Evolutionary conservation across 2,888 invertebrate genomes (phyloP), one percentile per base, ranked within the genome.

Genomic region (Xylophagus ater): DNA sequence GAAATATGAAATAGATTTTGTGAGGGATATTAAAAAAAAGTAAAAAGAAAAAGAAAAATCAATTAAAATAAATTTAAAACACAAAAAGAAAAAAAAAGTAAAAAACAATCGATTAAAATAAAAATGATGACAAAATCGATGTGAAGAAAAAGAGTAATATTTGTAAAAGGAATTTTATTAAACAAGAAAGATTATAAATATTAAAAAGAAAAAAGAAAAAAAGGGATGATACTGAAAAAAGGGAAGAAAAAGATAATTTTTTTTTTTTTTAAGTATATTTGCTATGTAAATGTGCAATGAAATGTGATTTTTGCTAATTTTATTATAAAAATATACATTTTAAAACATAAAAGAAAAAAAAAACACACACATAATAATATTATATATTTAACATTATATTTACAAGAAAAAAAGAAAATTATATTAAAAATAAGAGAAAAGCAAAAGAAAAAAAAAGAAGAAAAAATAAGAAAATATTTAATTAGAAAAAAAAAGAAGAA

Each of bases 281-380:
- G 34, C 34, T 34, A 34, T 43, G 40, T 45, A 39, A 42, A 45
- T 42, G 45, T 45, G 45, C 45, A 45, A 45, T 45, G 42, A 42
- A 25, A 45, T 45, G 45, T 45, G 45, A 45, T 45, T 45, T 37
- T 42, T 44, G 41, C 37, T 40, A 44, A 38, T 41, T 36, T 44
- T 37, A 30, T 34, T 37, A 41, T 24, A 34, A 34, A 34, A 28
- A 34, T 21, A 37, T 31, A 37, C 37, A 37, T 37, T 37, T 31
- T 31, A 37, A 31, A 37, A 21, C 30, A 37, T 37, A 37, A 31
- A 31, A 37, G 30, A 15, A 29, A 20, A 12, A 31, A 30, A 31
- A 21, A 37, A 28, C 31, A 37, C 31, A 37, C 23, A 37, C 37
- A 37, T 37, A 19, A 20, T 37, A 37, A 37, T 31, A 24, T 31